Percentiles rank a stretch among this genome's conserved stretches.
Conservation (phyloP, 2,113 vertebrate species). For the Romanogobio albipinnatus region DNA sequence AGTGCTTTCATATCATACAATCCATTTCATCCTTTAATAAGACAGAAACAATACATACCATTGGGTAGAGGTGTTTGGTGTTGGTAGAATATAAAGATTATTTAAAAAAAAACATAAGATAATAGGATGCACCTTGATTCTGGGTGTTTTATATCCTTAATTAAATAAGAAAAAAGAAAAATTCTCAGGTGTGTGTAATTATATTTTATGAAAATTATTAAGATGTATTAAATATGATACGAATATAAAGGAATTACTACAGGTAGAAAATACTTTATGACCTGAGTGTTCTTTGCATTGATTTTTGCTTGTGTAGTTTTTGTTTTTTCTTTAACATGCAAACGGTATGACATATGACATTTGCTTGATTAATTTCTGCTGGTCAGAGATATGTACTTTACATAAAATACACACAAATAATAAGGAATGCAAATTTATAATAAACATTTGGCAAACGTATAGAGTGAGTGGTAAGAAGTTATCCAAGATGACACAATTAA, state of each 20-base stretch:
- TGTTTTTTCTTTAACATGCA: not conserved
- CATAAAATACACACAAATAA: conserved; percentile 7
- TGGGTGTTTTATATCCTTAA: not conserved
- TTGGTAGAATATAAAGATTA: conserved; percentile 1
- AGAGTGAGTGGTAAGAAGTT: not conserved
- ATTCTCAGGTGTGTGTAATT: not conserved
- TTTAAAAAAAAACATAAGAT: not conserved
- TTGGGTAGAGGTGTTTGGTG: conserved; percentile 1
- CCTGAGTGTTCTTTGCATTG: conserved; percentile 37
- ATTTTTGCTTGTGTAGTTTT: not conserved
- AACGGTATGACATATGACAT: not conserved
- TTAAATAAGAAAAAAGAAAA: not conserved
- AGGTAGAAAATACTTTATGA: conserved; percentile 3
- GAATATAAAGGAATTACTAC: not conserved
- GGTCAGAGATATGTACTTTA: conserved; percentile 1
- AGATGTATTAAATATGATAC: not conserved
- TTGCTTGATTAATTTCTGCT: conserved; percentile 10
- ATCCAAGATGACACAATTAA: not conserved
- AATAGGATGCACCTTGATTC: not conserved
- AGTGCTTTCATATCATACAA: not conserved
- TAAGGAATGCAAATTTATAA: conserved; percentile 24
- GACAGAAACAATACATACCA: not conserved
- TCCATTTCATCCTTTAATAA: conserved; percentile 21
- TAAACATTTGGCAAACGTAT: conserved; percentile 26
- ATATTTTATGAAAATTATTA: not conserved